Percentiles rank a stretch among this genome's conserved stretches.
phyloP scores from a whole-genome alignment of 1,140 invertebrate genomes.

The Helicoverpa zea region DNA sequence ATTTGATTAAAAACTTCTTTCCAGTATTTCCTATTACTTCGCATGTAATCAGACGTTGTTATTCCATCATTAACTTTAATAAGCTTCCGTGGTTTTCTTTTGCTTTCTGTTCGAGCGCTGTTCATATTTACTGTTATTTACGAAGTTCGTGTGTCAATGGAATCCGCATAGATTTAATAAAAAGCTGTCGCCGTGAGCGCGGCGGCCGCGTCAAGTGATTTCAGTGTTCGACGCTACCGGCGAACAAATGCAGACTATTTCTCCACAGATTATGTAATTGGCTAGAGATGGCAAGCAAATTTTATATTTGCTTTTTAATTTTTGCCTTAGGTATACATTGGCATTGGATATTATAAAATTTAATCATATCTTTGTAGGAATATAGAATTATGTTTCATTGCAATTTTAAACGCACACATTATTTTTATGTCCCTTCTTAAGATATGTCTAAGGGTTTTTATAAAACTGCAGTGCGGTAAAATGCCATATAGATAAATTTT shows the following conservation, averaged over 20 bases:
- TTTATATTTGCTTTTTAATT: not conserved
- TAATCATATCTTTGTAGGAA: too few species aligned
- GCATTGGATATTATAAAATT: not conserved
- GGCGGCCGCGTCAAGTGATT: constrained; percentile 41
- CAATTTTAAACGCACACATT: too few species aligned
- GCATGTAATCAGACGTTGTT: constrained; percentile 69
- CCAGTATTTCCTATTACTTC: constrained; percentile 77
- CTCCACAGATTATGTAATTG: not conserved
- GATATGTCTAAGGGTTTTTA: too few species aligned
- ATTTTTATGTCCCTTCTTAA: too few species aligned
- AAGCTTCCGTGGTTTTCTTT: constrained; percentile 67
- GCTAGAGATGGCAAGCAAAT: not conserved
- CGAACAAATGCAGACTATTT: constrained; percentile 44
- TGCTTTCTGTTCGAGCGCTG: constrained; percentile 24
- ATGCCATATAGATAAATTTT: too few species aligned
- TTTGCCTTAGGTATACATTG: too few species aligned
- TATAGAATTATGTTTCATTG: too few species aligned
- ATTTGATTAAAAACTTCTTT: constrained; percentile 65
- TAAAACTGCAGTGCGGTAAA: too few species aligned
- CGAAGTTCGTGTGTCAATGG: constrained; percentile 33
- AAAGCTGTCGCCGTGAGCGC: constrained; percentile 33
- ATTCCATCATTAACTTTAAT: constrained; percentile 59
- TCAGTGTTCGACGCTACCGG: constrained; percentile 38
- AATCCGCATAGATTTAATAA: constrained; percentile 48
- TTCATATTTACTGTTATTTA: constrained; percentile 21